A percentile compares a stretch with the other conserved stretches of the same genome.
These are phyloP conservation scores for Ceraclea dissimilis DNA, from an alignment of 2,888 invertebrate genomes.

Conservation along the genomic window DNA sequence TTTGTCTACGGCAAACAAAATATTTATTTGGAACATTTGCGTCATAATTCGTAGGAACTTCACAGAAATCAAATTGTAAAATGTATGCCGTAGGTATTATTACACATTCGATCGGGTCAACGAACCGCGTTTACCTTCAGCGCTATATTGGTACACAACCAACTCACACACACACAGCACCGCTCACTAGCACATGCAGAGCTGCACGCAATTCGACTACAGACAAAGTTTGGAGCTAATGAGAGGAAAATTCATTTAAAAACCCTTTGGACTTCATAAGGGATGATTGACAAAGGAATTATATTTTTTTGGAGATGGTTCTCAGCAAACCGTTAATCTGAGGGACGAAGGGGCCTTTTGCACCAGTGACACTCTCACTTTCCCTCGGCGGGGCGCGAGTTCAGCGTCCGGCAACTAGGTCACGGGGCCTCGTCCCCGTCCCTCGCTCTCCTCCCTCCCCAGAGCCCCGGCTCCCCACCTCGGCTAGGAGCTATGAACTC, in stretches of 20 bases:
- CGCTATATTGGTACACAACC: neutral
- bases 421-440: constrained; percentile 61
- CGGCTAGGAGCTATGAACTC: constrained; percentile 45
- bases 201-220: neutral
- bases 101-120: constrained; percentile 14
- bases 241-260: no score
- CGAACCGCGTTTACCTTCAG: constrained; percentile 23
- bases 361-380: constrained; percentile 49
- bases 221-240: neutral
- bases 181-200: neutral
- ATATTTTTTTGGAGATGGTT: neutral
- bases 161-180: neutral
- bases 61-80: constrained; percentile 15
- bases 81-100: constrained; percentile 18
- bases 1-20: no score
- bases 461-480: constrained; percentile 53
- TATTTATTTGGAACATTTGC: constrained; percentile 17
- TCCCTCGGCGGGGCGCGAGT: constrained; percentile 54
- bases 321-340: constrained; percentile 5
- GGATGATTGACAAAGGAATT: neutral
- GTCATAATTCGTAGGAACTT: constrained; percentile 8
- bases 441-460: constrained; percentile 43
- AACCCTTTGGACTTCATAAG: neutral
- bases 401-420: constrained; percentile 74
- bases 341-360: constrained; percentile 16